A percentile compares a stretch with the other conserved stretches of the same genome.
Evolutionary conservation across 2,797 vertebrate species (phyloP).

Genomic region (Myioborus miniatus): DNA sequence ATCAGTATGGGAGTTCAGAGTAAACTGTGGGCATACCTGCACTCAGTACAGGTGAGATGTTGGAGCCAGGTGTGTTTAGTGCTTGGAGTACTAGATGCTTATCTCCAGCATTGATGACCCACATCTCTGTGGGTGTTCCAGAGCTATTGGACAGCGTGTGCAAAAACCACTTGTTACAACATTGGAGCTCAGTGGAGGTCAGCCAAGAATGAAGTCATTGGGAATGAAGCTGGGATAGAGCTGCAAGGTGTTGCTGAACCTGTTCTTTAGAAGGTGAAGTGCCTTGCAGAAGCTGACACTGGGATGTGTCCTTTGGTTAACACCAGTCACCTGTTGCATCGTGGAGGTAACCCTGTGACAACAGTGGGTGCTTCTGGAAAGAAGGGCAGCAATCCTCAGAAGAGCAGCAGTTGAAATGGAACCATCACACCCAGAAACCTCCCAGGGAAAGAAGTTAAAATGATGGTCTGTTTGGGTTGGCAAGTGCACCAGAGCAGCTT

Average conservation of each 20-base stretch:
- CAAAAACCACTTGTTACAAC: background rate
- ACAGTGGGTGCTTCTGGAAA: background rate
- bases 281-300: too few relatives aligned
- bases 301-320: background rate
- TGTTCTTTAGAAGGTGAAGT: background rate
- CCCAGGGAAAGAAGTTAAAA: background rate
- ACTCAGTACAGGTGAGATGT: background rate
- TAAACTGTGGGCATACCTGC: background rate
- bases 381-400: background rate
- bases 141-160: background rate
- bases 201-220: background rate
- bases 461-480: background rate
- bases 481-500: background rate
- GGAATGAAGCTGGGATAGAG: background rate
- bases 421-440: background rate
- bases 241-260: conserved; percentile 6
- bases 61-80: background rate
- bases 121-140: rapidly evolving
- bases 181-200: background rate
- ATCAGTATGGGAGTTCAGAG: rapidly evolving
- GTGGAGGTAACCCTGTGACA: background rate
- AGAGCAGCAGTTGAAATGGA: background rate
- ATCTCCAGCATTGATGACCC: background rate
- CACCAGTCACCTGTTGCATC: background rate
- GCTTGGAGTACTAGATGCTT: background rate